phyloP scores from a whole-genome alignment of 2,888 invertebrate genomes.

The Stratiomys singularior region DNA sequence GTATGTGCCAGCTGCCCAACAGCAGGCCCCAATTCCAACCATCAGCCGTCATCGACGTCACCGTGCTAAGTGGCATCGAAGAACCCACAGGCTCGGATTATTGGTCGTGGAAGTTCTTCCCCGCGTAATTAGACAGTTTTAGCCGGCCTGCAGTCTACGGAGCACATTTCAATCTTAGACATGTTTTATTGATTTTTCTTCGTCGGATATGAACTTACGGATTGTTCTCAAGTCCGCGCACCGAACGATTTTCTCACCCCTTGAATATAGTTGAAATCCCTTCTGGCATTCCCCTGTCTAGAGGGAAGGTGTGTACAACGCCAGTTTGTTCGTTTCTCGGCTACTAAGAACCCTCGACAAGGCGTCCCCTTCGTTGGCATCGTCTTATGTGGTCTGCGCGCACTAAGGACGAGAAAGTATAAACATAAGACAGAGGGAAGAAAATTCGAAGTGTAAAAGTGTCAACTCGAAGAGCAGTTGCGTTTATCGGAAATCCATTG shows the following conservation, averaged over 20 bases:
- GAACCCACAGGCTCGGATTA: neutral
- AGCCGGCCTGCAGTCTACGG: slow-evolving; percentile 14
- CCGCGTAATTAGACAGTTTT: neutral
- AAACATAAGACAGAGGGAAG: slow-evolving; percentile 15
- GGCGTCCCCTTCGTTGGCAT: neutral
- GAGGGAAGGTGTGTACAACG: neutral
- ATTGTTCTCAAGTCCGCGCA: slow-evolving; percentile 19
- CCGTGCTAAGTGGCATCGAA: neutral
- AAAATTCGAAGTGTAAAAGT: neutral
- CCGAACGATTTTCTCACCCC: neutral
- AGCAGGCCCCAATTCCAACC: slow-evolving; percentile 8
- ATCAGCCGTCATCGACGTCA: slow-evolving; percentile 23
- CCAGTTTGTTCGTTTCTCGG: neutral
- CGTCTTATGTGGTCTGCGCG: slow-evolving; percentile 8
- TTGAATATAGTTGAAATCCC: neutral
- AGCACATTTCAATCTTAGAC: neutral
- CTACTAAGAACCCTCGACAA: slow-evolving; percentile 7
- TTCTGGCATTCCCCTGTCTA: neutral
- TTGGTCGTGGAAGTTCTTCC: neutral
- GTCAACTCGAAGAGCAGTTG: neutral
- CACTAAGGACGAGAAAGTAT: slow-evolving; percentile 20
- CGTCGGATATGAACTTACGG: neutral
- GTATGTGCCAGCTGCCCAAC: slow-evolving; percentile 20
- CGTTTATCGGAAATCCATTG: slow-evolving; percentile 13
- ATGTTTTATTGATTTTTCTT: slow-evolving; percentile 43